Conservation (phyloP, 2,888 invertebrate genomes). For the Acanthacorydalis orientalis region DNA sequence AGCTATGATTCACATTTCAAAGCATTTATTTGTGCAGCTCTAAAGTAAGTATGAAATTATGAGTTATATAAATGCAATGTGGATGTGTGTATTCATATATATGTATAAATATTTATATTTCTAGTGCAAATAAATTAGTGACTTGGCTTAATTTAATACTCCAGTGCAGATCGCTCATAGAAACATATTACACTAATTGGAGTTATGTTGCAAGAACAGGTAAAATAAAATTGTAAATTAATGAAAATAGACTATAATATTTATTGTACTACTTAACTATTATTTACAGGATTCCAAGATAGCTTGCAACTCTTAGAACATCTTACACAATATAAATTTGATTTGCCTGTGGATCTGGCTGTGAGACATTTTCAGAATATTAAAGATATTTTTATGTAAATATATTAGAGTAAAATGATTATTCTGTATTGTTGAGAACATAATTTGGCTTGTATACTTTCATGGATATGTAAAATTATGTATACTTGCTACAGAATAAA, state of each 20-base stretch:
- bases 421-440: too few species aligned
- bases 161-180: constrained; percentile 63
- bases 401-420: not conserved
- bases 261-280: constrained; percentile 9
- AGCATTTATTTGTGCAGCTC: constrained; percentile 89
- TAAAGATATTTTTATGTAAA: constrained; percentile 80
- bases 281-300: constrained; percentile 75
- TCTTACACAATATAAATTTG: constrained; percentile 70
- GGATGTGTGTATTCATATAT: constrained; percentile 2
- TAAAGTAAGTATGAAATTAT: constrained; percentile 54
- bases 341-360: constrained; percentile 90
- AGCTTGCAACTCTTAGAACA: constrained; percentile 79
- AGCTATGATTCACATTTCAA: constrained; percentile 96
- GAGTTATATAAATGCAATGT: constrained; percentile 1
- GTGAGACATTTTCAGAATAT: constrained; percentile 95
- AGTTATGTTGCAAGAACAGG: constrained; percentile 91
- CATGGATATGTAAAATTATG: too few species aligned
- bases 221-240: constrained; percentile 31
- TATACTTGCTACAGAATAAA: too few species aligned
- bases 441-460: too few species aligned
- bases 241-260: not conserved
- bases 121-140: constrained; percentile 75
- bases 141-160: constrained; percentile 89
- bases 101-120: constrained; percentile 10
- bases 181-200: constrained; percentile 72